Base-by-base conservation (phyloP, 2,797 vertebrate species). In the Chiroxiphia lanceolata region DNA sequence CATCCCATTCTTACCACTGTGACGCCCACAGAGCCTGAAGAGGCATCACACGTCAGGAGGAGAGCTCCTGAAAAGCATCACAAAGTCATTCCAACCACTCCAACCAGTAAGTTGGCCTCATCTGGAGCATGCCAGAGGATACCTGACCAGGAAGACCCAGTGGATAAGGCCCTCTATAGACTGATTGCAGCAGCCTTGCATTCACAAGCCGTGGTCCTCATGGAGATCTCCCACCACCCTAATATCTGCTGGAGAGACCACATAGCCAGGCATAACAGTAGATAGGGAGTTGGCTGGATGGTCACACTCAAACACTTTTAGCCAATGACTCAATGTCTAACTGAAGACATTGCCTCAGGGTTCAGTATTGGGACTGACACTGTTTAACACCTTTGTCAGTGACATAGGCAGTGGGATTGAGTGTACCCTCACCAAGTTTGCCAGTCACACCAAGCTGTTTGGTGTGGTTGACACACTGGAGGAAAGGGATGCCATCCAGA, bases 1-100 rank as follows among this genome's bases (percentile, higher is more conserved):
- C 13, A 17, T 48, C 7, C 18, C 48, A 48, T 15, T 44, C 15
- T 2, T 38, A n/a, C 0, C 2, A 70, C 13, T 4, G 18, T 56
- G 48, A 12, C 25, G 36, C 33, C 36, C 50, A 76, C 42, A 76
- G 48, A 48, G 56, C 22, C 56, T 19, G 33, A 18, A 61, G 34
- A 42, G 13, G 26, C 15, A 56, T 44, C 48, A 20, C 36, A 44
- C 4, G 1, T 29, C 42, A 56, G 42, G 31, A 57, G 19, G 42
- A 33, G 42, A 36, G 36, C 42, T 10, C 33, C 42, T 44, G 64
- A 50, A 83, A 50, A 50, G 33, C 42, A 48, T 70, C 48, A 27
- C 31, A 76, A 36, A 48, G 34, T 15, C 42, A 54, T 61, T 68
- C 10, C 54, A 42, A 31, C 17, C 34, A 16, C 34, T 81, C 29